phyloP scores from a whole-genome alignment of 2,113 vertebrate species.

The Daboia siamensis region DNA sequence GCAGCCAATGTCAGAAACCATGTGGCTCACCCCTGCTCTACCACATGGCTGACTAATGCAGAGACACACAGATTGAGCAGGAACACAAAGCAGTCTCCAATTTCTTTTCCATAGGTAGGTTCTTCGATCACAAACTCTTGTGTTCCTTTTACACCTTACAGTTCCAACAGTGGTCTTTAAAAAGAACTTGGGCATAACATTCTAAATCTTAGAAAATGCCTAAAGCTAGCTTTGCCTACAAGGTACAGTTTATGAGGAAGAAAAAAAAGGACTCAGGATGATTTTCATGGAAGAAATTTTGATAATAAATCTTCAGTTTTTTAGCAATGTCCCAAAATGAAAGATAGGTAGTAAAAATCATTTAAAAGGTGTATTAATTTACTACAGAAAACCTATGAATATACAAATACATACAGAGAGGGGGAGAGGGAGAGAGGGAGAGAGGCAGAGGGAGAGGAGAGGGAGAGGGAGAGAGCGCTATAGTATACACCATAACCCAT shows the following conservation, averaged over 20 bases:
- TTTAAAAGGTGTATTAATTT: slow-evolving; percentile 47
- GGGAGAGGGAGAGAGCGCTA: neutral
- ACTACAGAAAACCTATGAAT: slow-evolving; percentile 29
- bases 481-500: slow-evolving; percentile 47
- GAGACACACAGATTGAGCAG: neutral
- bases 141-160: neutral
- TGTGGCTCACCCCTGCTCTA: neutral
- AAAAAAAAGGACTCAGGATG: neutral
- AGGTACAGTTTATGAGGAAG: neutral
- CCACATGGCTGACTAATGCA: neutral
- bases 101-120: neutral
- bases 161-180: neutral
- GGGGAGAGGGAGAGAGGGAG: accelerated
- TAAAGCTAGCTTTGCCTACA: neutral
- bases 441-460: too few relatives aligned
- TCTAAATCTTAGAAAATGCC: neutral
- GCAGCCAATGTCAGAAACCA: neutral
- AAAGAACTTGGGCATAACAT: neutral
- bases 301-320: neutral
- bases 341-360: neutral
- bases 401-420: neutral
- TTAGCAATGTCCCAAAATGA: neutral
- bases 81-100: neutral
- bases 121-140: neutral
- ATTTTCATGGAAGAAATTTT: neutral